These are phyloP conservation scores for Holocentrus rufus DNA, from an alignment of 2,797 vertebrate genomes.

Conservation along the genomic window DNA sequence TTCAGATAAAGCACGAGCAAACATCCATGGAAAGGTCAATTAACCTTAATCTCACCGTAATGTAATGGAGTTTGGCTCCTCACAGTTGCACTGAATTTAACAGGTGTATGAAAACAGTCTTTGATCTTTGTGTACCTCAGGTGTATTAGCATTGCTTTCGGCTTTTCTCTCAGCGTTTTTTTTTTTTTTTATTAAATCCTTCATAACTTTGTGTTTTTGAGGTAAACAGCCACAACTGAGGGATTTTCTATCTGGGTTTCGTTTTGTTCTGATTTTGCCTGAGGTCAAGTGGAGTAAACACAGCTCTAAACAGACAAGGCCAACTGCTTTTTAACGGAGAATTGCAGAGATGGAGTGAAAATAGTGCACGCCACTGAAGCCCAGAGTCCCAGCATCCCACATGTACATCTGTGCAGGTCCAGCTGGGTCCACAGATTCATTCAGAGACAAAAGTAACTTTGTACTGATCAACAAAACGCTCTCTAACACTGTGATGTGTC, in stretches of 20 bases:
- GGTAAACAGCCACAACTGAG: conserved; percentile 30
- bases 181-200: conserved; percentile 10
- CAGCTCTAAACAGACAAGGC: conserved; percentile 36
- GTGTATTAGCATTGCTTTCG: conserved; percentile 23
- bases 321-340: conserved; percentile 50
- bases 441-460: conserved; percentile 21
- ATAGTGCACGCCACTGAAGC: conserved; percentile 45
- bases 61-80: conserved; percentile 6
- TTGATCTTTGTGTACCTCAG: conserved; percentile 26
- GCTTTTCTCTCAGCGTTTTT: conserved; percentile 20
- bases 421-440: conserved; percentile 50
- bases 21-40: conserved; percentile 24
- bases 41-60: conserved; percentile 5
- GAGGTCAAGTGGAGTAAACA: conserved; percentile 52
- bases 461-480: conserved; percentile 24
- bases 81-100: conserved; percentile 1
- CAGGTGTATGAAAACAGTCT: conserved; percentile 17
- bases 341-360: conserved; percentile 30
- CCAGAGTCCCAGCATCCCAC: conserved; percentile 56
- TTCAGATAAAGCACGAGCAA: conserved; percentile 12
- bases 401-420: conserved; percentile 56
- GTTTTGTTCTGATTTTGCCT: conserved; percentile 40
- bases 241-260: conserved; percentile 40
- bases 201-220: conserved; percentile 30
- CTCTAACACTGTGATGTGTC: background rate